Conservation (phyloP, 1,140 invertebrate species). For the Penaeus chinensis region DNA sequence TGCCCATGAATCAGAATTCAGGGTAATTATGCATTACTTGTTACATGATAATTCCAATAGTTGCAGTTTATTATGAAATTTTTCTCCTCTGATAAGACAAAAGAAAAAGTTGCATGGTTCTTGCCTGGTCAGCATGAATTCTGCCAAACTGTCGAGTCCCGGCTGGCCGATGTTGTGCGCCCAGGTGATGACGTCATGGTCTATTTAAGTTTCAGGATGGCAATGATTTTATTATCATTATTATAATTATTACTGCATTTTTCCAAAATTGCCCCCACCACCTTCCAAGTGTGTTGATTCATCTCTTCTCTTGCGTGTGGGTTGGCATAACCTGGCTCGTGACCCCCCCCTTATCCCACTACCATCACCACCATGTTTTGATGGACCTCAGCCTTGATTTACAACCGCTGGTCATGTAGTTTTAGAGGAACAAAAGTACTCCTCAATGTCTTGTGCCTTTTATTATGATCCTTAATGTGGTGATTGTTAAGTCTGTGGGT, state of each 20-base stretch:
- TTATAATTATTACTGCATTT: slow-evolving; percentile 8
- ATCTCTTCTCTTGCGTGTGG: slow-evolving; percentile 27
- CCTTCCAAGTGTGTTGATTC: slow-evolving; percentile 27
- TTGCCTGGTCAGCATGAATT: slow-evolving; percentile 58
- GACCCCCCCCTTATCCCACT: too few species aligned
- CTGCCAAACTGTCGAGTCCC: slow-evolving; percentile 44
- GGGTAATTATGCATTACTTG: too few species aligned
- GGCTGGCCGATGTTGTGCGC: slow-evolving; percentile 59
- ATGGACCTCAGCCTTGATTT: not conserved
- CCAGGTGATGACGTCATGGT: slow-evolving; percentile 57
- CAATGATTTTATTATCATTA: not conserved
- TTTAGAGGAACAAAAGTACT: slow-evolving; percentile 44
- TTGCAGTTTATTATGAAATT: too few species aligned
- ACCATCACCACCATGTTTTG: too few species aligned
- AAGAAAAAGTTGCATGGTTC: slow-evolving; percentile 37
- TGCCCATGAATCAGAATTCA: too few species aligned
- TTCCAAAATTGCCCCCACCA: slow-evolving; percentile 1
- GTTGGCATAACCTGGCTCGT: slow-evolving; percentile 39
- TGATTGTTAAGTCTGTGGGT: not conserved
- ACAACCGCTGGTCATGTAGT: slow-evolving; percentile 41
- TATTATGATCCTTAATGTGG: slow-evolving; percentile 32
- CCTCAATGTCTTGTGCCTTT: slow-evolving; percentile 34
- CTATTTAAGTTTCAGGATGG: slow-evolving; percentile 6
- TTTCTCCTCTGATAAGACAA: too few species aligned
- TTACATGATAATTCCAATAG: too few species aligned